phyloP scores from a whole-genome alignment of 2,113 vertebrate species.

The Rhabdomys dilectus region DNA sequence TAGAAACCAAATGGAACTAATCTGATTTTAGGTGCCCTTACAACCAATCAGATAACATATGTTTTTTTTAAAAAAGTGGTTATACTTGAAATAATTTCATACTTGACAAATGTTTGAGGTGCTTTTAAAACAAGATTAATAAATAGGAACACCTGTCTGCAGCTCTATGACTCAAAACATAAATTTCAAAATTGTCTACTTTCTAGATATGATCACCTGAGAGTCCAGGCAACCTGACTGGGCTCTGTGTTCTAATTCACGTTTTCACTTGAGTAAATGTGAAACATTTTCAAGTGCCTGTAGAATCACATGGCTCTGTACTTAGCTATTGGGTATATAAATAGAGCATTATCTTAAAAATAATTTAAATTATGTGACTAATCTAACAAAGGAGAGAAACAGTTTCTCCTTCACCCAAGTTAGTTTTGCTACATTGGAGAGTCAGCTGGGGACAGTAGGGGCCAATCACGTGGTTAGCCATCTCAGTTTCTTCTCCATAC shows the following conservation, averaged over 20 bases:
- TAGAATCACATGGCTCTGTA: not conserved
- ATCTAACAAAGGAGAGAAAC: not conserved
- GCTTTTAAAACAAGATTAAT: not conserved
- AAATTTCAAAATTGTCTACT: not conserved
- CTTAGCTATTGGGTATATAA: slow-evolving; percentile 60
- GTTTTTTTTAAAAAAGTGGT: not conserved
- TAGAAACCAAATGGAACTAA: not conserved
- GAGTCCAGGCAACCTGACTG: not conserved
- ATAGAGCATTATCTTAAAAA: slow-evolving; percentile 69
- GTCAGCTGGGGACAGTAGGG: not conserved
- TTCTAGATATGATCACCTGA: not conserved
- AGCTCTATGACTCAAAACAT: not conserved
- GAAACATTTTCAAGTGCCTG: slow-evolving; percentile 34
- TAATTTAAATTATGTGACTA: slow-evolving; percentile 65
- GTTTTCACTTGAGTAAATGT: slow-evolving; percentile 36
- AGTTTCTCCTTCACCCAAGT: not conserved
- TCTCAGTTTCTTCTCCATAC: not conserved
- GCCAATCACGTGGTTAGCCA: no score
- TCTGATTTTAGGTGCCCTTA: not conserved
- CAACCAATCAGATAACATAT: not conserved
- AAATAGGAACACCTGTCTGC: slow-evolving; percentile 11
- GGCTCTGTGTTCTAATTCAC: slow-evolving; percentile 30
- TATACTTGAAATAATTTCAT: slow-evolving; percentile 7
- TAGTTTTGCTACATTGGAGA: not conserved
- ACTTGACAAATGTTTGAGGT: not conserved